Conservation (phyloP, 2,113 vertebrate genomes). For the Morone saxatilis region DNA sequence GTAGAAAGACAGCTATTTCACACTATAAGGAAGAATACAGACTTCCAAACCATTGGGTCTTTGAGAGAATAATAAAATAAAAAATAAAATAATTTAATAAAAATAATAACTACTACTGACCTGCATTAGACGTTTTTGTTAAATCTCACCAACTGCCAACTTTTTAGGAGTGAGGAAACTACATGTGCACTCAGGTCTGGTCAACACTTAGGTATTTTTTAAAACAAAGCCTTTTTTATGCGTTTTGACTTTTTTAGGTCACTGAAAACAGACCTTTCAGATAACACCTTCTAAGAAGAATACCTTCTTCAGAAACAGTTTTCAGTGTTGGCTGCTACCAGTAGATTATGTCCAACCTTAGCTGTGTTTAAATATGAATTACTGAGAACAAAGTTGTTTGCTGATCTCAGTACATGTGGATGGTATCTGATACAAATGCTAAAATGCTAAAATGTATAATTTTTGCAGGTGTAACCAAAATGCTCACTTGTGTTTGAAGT, state of each 20-base stretch:
- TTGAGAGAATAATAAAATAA: conserved; percentile 3
- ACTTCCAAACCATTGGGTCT: not conserved
- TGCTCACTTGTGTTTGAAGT: not conserved
- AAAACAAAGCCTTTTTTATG: too few relatives aligned
- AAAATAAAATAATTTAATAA: too few relatives aligned
- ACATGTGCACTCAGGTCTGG: not conserved
- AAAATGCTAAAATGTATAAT: too few relatives aligned
- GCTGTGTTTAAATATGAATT: not conserved
- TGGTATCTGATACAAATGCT: too few relatives aligned
- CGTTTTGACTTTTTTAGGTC: too few relatives aligned
- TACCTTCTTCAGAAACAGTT: too few relatives aligned
- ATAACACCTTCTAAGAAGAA: too few relatives aligned
- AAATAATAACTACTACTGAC: not conserved
- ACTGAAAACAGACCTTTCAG: too few relatives aligned
- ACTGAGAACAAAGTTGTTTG: not conserved
- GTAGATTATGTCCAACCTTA: not conserved
- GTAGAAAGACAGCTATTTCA: conserved; percentile 15
- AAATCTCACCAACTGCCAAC: conserved; percentile 1
- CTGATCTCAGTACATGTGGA: too few relatives aligned
- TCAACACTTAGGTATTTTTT: too few relatives aligned
- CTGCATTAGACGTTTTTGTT: not conserved
- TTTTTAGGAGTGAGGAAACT: not conserved
- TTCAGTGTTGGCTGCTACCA: not conserved
- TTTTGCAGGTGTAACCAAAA: not conserved
- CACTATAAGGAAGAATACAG: not conserved